Evolutionary conservation across 2,113 vertebrate genomes (phyloP).

Genomic region (Crotalus viridis): DNA sequence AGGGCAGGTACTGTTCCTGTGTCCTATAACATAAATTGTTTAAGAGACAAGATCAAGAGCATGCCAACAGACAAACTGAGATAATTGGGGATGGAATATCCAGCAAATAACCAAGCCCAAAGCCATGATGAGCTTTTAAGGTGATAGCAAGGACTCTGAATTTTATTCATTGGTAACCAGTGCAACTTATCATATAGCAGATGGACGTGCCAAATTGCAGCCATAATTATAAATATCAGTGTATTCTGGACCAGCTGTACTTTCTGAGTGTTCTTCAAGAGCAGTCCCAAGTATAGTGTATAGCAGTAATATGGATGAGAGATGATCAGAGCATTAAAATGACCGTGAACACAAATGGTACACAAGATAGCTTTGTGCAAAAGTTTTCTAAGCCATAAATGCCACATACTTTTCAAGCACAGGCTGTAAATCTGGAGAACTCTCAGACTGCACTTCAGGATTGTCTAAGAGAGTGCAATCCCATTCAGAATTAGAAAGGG

Average conservation of each 20-base stretch:
- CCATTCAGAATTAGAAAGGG: background rate
- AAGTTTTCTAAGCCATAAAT: background rate
- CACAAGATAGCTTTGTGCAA: background rate
- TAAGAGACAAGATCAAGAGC: background rate
- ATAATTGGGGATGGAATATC: background rate
- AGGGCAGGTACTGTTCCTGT: background rate
- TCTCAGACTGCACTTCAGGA: background rate
- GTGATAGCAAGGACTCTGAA: background rate
- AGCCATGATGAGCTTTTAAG: background rate
- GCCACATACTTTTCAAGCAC: background rate
- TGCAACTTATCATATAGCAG: background rate
- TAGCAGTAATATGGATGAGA: background rate
- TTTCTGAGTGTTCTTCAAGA: background rate
- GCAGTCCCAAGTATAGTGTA: background rate
- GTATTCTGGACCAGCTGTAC: background rate
- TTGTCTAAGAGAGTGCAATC: background rate
- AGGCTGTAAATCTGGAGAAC: background rate
- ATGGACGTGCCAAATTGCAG: background rate
- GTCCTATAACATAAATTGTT: background rate
- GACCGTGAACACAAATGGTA: background rate
- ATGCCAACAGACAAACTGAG: background rate
- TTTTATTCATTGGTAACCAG: background rate
- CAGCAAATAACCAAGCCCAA: background rate
- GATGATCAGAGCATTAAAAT: background rate
- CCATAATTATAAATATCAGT: background rate